phyloP scores from a whole-genome alignment of 1,140 invertebrate species.

The Polypedilum pembai region DNA sequence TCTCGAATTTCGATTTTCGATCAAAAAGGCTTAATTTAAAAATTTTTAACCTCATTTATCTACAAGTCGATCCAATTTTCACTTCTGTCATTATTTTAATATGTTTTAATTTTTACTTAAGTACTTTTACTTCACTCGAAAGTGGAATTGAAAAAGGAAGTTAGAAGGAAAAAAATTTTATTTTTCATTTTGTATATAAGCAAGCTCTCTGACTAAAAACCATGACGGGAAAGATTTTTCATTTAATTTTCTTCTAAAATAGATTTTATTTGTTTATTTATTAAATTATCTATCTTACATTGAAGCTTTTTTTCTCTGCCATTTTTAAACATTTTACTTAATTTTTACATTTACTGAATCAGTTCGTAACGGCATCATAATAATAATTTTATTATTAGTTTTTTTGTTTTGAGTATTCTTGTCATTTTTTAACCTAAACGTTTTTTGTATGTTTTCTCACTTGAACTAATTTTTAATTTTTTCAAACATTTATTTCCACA shows the following conservation, averaged over 20 bases:
- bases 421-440: background rate
- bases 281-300: slow-evolving; percentile 4
- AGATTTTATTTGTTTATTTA: background rate
- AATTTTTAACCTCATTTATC: background rate
- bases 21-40: background rate
- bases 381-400: background rate
- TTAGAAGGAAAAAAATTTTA: background rate
- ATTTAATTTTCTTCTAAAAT: slow-evolving; percentile 3
- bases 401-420: slow-evolving; percentile 1
- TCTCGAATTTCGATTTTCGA: background rate
- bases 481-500: slow-evolving; percentile 1
- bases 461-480: background rate
- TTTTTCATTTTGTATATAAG: slow-evolving; percentile 14
- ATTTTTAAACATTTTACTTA: background rate
- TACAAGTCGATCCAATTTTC: background rate
- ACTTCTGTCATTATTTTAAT: background rate
- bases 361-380: slow-evolving; percentile 16
- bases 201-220: slow-evolving; percentile 14
- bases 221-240: slow-evolving; percentile 11
- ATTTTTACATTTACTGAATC: background rate
- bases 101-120: background rate
- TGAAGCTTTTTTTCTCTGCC: slow-evolving; percentile 10
- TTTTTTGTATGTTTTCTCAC: background rate
- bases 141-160: background rate
- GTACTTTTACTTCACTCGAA: background rate